Evolutionary conservation across 2,797 vertebrate genomes (phyloP).

Genomic region (Myotis planiceps): DNA sequence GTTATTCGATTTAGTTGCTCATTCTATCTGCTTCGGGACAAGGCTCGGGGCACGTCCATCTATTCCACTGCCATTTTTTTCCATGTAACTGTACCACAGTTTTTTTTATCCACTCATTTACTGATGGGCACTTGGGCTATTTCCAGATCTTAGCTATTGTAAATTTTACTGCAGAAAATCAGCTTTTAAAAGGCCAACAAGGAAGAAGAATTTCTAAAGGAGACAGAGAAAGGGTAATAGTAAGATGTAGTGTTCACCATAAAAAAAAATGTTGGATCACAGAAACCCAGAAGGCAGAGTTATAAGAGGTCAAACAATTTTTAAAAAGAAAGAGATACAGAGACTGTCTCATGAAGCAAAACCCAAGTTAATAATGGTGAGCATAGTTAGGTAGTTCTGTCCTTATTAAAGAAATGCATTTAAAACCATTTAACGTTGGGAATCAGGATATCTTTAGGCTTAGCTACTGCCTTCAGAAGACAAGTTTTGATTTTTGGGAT

Average conservation of each 20-base stretch:
- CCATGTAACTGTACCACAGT: no score
- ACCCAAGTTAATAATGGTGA: conserved; percentile 22
- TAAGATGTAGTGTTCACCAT: not conserved
- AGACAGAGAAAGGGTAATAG: conserved; percentile 22
- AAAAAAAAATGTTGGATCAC: conserved; percentile 52
- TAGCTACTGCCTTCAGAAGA: not conserved
- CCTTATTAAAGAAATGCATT: not conserved
- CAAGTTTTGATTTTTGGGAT: not conserved
- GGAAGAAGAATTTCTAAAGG: not conserved
- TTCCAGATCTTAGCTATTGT: no score
- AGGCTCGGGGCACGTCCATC: no score
- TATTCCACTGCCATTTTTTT: no score
- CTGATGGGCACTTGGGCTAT: no score
- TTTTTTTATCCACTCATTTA: no score
- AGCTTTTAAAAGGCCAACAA: conserved; percentile 22
- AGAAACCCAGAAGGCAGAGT: conserved; percentile 32
- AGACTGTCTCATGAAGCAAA: conserved; percentile 19
- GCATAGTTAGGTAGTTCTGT: not conserved
- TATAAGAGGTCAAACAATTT: conserved; percentile 47
- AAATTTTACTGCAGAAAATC: not conserved
- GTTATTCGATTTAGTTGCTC: no score
- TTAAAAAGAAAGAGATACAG: conserved; percentile 41
- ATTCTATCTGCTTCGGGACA: no score
- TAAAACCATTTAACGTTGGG: not conserved
- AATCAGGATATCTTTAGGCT: not conserved